Conservation (phyloP, 1,140 invertebrate genomes). For the Drosophila trapezifrons region DNA sequence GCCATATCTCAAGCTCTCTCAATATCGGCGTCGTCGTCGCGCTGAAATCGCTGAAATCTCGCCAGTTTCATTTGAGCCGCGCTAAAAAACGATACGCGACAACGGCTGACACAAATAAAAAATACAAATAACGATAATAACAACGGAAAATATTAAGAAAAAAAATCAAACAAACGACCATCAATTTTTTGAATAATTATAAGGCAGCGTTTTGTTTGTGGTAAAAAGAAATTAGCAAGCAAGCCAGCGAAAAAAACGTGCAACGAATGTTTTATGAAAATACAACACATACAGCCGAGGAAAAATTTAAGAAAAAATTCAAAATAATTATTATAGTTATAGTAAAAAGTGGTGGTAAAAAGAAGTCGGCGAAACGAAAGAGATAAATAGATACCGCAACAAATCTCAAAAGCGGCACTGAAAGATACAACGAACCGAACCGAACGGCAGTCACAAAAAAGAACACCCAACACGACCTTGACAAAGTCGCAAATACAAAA, state of each 20-base stretch:
- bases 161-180: slow-evolving; percentile 37
- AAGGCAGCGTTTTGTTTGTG: slow-evolving; percentile 42
- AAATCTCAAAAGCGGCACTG: slow-evolving; percentile 36
- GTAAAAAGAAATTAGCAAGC: slow-evolving; percentile 56
- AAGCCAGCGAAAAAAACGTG: slow-evolving; percentile 52
- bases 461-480: slow-evolving; percentile 65
- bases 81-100: slow-evolving; percentile 80
- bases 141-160: slow-evolving; percentile 14
- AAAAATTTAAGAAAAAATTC: slow-evolving; percentile 1
- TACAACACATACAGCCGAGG: slow-evolving; percentile 7
- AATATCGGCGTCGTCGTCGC: slow-evolving; percentile 39
- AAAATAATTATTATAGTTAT: slow-evolving; percentile 18
- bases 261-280: slow-evolving; percentile 56
- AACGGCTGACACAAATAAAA: slow-evolving; percentile 43
- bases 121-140: slow-evolving; percentile 26
- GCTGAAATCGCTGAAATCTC: slow-evolving; percentile 58
- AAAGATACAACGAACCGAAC: slow-evolving; percentile 53
- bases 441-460: slow-evolving; percentile 31
- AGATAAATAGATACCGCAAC: slow-evolving; percentile 50
- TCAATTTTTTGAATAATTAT: slow-evolving; percentile 48
- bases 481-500: slow-evolving; percentile 57
- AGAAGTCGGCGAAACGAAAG: slow-evolving; percentile 8
- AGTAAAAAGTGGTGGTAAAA: slow-evolving; percentile 18
- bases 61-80: slow-evolving; percentile 83
- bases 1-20: slow-evolving; percentile 40